phyloP scores from a whole-genome alignment of 2,797 vertebrate genomes.

The Brotula barbata region DNA sequence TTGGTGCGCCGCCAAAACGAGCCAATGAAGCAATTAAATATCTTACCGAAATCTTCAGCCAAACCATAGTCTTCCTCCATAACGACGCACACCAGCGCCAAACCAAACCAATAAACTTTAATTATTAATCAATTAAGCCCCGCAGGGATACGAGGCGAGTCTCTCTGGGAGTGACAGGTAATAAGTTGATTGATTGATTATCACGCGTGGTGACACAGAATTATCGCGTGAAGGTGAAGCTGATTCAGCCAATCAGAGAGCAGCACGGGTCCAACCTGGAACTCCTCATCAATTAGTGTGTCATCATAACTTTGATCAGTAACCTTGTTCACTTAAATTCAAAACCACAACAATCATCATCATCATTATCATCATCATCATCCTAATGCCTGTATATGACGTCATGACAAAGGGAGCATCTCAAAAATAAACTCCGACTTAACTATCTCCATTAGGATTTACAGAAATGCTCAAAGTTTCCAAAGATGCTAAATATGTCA shows the following conservation, averaged over 20 bases:
- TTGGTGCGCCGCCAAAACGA: background rate
- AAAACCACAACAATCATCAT: too few relatives aligned
- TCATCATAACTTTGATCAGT: background rate
- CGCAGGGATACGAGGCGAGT: slow-evolving; percentile 3
- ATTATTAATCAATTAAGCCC: slow-evolving; percentile 66
- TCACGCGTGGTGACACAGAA: slow-evolving; percentile 17
- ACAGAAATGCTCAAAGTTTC: too few relatives aligned
- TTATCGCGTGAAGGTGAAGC: slow-evolving; percentile 41
- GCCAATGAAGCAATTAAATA: slow-evolving; percentile 59
- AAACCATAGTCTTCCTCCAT: slow-evolving; percentile 70
- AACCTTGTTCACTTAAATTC: background rate
- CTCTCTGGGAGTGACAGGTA: slow-evolving; percentile 8
- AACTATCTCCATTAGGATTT: too few relatives aligned
- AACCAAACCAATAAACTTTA: slow-evolving; percentile 63
- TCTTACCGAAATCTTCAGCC: slow-evolving; percentile 73
- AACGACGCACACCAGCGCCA: slow-evolving; percentile 24
- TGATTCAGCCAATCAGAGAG: slow-evolving; percentile 60
- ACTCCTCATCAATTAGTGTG: background rate
- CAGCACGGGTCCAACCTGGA: background rate
- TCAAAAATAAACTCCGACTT: too few relatives aligned
- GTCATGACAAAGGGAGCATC: too few relatives aligned
- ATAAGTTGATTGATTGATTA: slow-evolving; percentile 72
- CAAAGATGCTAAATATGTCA: too few relatives aligned
- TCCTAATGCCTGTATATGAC: too few relatives aligned
- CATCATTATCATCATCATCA: too few relatives aligned